These are phyloP conservation scores for Larimichthys crocea DNA, from an alignment of 2,113 vertebrate species.

Conservation along the genomic window DNA sequence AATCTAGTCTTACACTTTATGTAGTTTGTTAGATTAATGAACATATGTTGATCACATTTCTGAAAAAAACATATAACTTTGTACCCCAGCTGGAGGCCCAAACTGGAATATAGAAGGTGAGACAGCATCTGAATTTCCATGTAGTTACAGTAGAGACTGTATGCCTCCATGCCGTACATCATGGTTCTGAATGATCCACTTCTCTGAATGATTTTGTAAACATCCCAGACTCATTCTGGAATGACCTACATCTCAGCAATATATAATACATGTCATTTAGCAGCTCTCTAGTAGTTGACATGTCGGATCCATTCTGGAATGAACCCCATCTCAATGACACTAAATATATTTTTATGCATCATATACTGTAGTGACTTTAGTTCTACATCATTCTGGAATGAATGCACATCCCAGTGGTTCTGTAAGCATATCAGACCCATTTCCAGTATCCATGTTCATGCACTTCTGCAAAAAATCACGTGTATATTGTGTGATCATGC, in stretches of 20 bases:
- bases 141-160: slow-evolving; percentile 77
- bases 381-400: slow-evolving; percentile 70
- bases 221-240: slow-evolving; percentile 77
- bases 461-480: slow-evolving; percentile 57
- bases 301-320: slow-evolving; percentile 74
- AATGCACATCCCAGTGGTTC: slow-evolving; percentile 63
- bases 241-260: slow-evolving; percentile 71
- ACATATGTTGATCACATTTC: slow-evolving; percentile 69
- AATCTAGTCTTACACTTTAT: slow-evolving; percentile 59
- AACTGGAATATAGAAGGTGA: slow-evolving; percentile 90
- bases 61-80: slow-evolving; percentile 81
- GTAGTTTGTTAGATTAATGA: slow-evolving; percentile 57
- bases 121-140: slow-evolving; percentile 78
- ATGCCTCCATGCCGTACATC: slow-evolving; percentile 78
- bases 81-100: slow-evolving; percentile 86
- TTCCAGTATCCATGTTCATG: slow-evolving; percentile 80
- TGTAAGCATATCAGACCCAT: slow-evolving; percentile 81
- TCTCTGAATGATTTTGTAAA: slow-evolving; percentile 73
- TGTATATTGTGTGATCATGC: slow-evolving; percentile 66
- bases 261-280: slow-evolving; percentile 71
- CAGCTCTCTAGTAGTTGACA: slow-evolving; percentile 62
- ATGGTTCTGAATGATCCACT: slow-evolving; percentile 80
- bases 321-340: slow-evolving; percentile 61
- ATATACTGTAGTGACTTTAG: slow-evolving; percentile 47
- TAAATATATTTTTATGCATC: slow-evolving; percentile 34